A percentile compares a stretch with the other conserved stretches of the same genome.
Conservation (phyloP, 2,113 vertebrate species). For the Telmatochromis brichardi region DNA sequence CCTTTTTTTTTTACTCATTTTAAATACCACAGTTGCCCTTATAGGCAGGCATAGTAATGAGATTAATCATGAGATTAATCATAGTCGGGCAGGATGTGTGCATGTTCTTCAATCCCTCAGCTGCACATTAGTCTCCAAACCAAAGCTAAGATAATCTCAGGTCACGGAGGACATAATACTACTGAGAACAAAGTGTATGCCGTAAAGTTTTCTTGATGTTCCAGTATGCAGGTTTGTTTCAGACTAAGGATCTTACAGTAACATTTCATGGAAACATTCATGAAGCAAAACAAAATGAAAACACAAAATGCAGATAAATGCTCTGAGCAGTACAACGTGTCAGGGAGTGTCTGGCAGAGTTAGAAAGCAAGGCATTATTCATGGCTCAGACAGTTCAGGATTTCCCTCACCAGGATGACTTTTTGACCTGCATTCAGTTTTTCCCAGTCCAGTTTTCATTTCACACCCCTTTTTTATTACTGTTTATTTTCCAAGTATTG, state of each 20-base stretch:
- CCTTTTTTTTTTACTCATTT: neutral
- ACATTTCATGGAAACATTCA: neutral
- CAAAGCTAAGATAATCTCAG: neutral
- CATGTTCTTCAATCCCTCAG: neutral
- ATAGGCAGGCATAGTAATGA: neutral
- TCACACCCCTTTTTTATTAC: neutral
- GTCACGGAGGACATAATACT: neutral
- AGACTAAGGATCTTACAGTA: neutral
- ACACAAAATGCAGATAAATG: neutral
- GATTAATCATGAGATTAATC: neutral
- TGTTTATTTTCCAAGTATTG: neutral
- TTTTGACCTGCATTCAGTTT: neutral
- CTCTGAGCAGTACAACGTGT: neutral
- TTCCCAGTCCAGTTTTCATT: neutral
- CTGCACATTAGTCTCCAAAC: neutral
- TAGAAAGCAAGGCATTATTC: neutral
- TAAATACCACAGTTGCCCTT: neutral
- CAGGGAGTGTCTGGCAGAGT: neutral
- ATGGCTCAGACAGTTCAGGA: neutral
- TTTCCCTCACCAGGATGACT: slow-evolving; percentile 17
- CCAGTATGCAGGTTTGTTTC: neutral
- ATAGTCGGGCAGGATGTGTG: neutral
- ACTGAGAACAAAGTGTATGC: neutral
- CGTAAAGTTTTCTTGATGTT: neutral
- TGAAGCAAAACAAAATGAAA: neutral